These are phyloP conservation scores for Cariama cristata DNA, from an alignment of 2,113 vertebrate genomes.

Conservation along the genomic window DNA sequence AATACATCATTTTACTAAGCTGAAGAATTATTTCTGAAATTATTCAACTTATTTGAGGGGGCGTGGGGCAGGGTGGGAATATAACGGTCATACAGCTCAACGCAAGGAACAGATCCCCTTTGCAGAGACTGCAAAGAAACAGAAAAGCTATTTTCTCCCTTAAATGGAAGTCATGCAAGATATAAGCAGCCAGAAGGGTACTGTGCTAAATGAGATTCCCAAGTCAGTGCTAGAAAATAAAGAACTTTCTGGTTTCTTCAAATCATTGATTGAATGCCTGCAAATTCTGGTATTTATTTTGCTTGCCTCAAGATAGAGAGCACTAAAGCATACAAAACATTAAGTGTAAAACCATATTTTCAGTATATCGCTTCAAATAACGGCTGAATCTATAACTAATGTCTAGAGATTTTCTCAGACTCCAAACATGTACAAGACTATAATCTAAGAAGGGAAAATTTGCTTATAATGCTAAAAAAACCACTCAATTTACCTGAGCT, in stretches of 20 bases:
- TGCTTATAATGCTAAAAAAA: not conserved
- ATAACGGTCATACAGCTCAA: not conserved
- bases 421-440: not conserved
- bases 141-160: not conserved
- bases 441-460: not conserved
- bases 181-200: not conserved
- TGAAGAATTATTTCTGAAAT: not conserved
- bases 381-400: not conserved
- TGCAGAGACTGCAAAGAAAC: not conserved
- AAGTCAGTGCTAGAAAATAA: not conserved
- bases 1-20: not conserved
- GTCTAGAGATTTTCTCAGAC: not conserved
- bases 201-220: not conserved
- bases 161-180: not conserved
- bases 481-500: conserved; percentile 84
- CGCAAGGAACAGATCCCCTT: not conserved
- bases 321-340: not conserved
- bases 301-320: not conserved
- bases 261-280: not conserved
- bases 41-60: not conserved
- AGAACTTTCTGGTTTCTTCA: not conserved
- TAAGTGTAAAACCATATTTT: not conserved
- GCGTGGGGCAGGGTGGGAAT: fast-evolving
- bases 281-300: not conserved
- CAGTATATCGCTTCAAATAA: not conserved